Percentiles rank a stretch among this genome's conserved stretches.
Evolutionary conservation across 2,888 invertebrate genomes (phyloP).

Genomic region (Hirtodrosophila trivittata): DNA sequence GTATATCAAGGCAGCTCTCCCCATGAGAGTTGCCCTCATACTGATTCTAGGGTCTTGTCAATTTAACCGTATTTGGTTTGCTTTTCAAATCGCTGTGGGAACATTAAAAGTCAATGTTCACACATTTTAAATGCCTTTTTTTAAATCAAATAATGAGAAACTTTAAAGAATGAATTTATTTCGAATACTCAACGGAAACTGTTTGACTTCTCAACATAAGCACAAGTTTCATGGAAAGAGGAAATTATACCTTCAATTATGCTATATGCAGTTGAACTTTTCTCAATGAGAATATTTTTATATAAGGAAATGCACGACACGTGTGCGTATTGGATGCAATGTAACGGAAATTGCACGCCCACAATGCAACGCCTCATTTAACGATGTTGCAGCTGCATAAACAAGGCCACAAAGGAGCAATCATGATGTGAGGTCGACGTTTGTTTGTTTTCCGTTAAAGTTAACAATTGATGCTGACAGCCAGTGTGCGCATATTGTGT

Average conservation of each 20-base stretch:
- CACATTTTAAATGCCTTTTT: conserved; percentile 8
- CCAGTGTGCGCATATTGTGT: conserved; percentile 4
- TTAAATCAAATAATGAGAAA: conserved; percentile 2
- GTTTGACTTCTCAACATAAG: too few species aligned
- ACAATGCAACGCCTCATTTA: conserved; percentile 13
- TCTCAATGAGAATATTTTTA: too few species aligned
- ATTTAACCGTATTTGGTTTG: conserved; percentile 6
- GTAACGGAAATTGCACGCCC: conserved; percentile 23
- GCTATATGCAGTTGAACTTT: too few species aligned
- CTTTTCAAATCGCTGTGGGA: conserved; percentile 23
- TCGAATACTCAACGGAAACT: too few species aligned
- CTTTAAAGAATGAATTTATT: not conserved
- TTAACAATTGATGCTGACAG: conserved; percentile 63
- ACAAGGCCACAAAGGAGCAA: conserved; percentile 59
- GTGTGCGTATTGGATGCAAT: conserved; percentile 1
- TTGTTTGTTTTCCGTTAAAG: conserved; percentile 62
- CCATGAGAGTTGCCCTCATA: conserved; percentile 51
- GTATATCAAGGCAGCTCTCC: conserved; percentile 16
- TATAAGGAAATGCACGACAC: not conserved
- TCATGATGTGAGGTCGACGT: conserved; percentile 16
- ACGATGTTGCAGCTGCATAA: conserved; percentile 65
- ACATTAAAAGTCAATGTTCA: conserved; percentile 25
- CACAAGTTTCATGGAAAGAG: too few species aligned
- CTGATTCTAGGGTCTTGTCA: conserved; percentile 8
- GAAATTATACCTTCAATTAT: too few species aligned